Base-by-base conservation (phyloP, 2,113 vertebrate species). In the Macaca mulatta region DNA sequence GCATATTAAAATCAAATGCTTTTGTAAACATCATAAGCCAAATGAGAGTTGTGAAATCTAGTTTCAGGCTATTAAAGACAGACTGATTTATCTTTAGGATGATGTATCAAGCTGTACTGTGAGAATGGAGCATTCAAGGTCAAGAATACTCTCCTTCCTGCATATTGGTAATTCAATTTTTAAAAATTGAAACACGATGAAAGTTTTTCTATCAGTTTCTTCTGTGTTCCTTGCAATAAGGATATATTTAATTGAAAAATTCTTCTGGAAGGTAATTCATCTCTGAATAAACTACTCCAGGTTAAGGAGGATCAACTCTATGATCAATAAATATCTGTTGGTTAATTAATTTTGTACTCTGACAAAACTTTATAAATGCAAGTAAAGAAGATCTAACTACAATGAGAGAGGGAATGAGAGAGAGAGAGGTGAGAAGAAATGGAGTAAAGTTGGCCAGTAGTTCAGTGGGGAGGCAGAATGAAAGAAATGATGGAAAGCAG, bases 1-100 rank as follows among this genome's bases (percentile, higher is more conserved):
- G 7, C 75, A 52, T 92, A 90, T 97, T 89, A 93, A 97, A 97
- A 97, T 83, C 45, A 96, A 91, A 83, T 82, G 61, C 69, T 74
- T 94, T 95, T 96, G 70, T 93, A 86, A 67, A 59, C 43, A 80
- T 89, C 64, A 93, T 38, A 81, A 18, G 4, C 43, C 30, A 86
- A 93, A 93, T 11, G 69, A 97, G 59, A 93, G 69, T n/a, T 45
- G 45, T 35, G 30, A 89, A 43, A 67, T 30, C 69, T 93, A 43
- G 35, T 93, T 92, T 95, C 22, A 69, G 17, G 27, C 43, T 95
- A 59, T 85, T 82, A 55, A 85, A 82, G n/a, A 64, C 12, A 82
- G 61, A 89, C 12, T 17, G 5, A 89, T 82, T 97, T 23, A 85
- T 92, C 50, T 88, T 88, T 78, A 45, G 35, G 9, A 57, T 93